Evolutionary conservation across 2,888 invertebrate genomes (phyloP), one percentile per base, ranked within the genome.

Genomic region (Melanostoma mellinum): DNA sequence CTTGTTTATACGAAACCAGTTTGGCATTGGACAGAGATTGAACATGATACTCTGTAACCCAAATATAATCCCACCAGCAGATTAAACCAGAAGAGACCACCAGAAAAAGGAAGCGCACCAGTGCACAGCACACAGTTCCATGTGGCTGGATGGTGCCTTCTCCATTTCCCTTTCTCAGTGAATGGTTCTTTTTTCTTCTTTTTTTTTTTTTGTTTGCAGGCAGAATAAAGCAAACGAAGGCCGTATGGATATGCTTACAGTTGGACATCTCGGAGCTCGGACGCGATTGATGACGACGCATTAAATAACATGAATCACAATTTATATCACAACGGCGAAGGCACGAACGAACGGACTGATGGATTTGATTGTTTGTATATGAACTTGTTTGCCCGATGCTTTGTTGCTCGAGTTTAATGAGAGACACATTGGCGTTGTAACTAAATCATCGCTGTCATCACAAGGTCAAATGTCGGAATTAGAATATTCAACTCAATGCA

Each of bases 31-130:
- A 56, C 42, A 9, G 6, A 6, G 67, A 65, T 50, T 56, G 50
- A 77, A 77, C 56, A 35, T 63, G 63, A 77, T 71, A 63, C 50
- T 56, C 50, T 71, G 20, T 71, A 71, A 71, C 76, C 76, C 63
- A 77, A 71, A 77, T 56, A 53, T 63, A 63, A 63, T 69, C 77
- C 30, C 46, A 33, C 36, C 50, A 4, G 30, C n/a, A 69, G 36
- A 32, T 32, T 48, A 60, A 68, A 53, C 38, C 38, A 60, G 50
- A 20, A 4, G 44, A 10, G 63, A 50, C 63, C 63, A 63, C 63
- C 63, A 63, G 6, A 63, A 63, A 50, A 50, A 48, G 63, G 63
- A 50, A 63, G 20, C 61, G 20, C 30, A 50, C 38, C 10, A 40
- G 8, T 4, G 32, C n/a, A 1, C 30, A 40, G 32, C 42, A 36